phyloP scores from a whole-genome alignment of 2,797 vertebrate genomes.

The Valencia hispanica region DNA sequence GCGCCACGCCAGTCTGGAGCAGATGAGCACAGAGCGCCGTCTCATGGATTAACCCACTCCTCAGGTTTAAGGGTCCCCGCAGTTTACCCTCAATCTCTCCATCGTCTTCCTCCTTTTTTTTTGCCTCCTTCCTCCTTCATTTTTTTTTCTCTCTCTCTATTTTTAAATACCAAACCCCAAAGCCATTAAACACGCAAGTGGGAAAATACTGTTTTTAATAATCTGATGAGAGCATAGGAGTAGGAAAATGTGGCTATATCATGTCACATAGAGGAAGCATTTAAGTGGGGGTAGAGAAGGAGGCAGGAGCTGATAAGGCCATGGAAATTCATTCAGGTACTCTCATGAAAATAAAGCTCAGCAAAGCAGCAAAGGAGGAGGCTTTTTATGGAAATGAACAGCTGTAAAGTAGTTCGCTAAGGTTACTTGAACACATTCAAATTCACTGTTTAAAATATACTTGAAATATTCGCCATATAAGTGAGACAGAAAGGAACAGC shows the following conservation, averaged over 20 bases:
- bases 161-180: conserved; percentile 57
- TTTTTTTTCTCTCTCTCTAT: conserved; percentile 24
- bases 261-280: conserved; percentile 47
- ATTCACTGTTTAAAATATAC: conserved; percentile 27
- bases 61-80: conserved; percentile 60
- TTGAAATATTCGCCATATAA: conserved; percentile 13
- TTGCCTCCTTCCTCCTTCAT: conserved; percentile 24
- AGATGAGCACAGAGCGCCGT: conserved; percentile 53
- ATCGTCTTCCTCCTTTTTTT: conserved; percentile 44
- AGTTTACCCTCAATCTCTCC: conserved; percentile 58
- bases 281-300: conserved; percentile 34
- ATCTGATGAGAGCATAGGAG: conserved; percentile 58
- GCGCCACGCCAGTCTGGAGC: conserved; percentile 52
- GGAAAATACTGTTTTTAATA: conserved; percentile 65
- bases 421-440: conserved; percentile 26
- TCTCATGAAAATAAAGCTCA: conserved; percentile 52
- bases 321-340: conserved; percentile 65
- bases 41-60: conserved; percentile 64
- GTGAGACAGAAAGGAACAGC: background rate
- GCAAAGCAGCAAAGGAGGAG: conserved; percentile 26
- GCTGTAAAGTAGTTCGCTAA: conserved; percentile 38
- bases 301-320: conserved; percentile 56
- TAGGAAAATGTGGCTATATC: conserved; percentile 54
- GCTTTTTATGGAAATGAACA: conserved; percentile 52
- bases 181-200: conserved; percentile 60